phyloP scores from a whole-genome alignment of 2,888 invertebrate genomes.

The Hyles lineata region DNA sequence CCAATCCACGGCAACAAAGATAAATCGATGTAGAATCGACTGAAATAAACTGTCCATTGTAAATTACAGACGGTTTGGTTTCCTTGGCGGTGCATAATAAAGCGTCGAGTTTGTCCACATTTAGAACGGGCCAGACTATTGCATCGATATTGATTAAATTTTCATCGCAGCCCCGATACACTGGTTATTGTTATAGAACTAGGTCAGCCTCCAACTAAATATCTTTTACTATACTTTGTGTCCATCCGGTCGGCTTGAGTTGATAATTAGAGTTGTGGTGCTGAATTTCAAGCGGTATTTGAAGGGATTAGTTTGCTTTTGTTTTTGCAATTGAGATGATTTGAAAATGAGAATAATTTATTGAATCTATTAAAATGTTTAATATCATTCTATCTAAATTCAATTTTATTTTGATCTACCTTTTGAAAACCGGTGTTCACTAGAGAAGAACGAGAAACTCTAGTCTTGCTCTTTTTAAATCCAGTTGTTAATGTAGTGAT shows the following conservation, averaged over 20 bases:
- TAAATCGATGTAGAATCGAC: background rate
- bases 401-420: too few species aligned
- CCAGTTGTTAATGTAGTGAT: too few species aligned
- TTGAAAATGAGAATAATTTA: too few species aligned
- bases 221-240: background rate
- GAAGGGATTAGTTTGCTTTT: too few species aligned
- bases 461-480: too few species aligned
- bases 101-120: background rate
- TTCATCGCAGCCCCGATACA: conserved; percentile 4
- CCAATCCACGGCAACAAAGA: background rate
- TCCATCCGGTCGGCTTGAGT: background rate
- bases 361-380: too few species aligned
- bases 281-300: too few species aligned
- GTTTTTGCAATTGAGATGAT: too few species aligned
- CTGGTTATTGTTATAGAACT: conserved; percentile 14
- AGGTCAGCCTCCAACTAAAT: background rate
- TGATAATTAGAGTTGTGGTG: background rate
- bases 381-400: too few species aligned
- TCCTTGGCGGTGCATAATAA: conserved; percentile 5
- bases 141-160: conserved; percentile 27
- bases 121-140: conserved; percentile 17
- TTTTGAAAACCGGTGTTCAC: too few species aligned
- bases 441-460: too few species aligned
- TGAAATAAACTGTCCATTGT: background rate
- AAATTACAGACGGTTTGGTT: background rate